Base-by-base conservation (phyloP, 2,113 vertebrate genomes). In the Pseudopodoces humilis region DNA sequence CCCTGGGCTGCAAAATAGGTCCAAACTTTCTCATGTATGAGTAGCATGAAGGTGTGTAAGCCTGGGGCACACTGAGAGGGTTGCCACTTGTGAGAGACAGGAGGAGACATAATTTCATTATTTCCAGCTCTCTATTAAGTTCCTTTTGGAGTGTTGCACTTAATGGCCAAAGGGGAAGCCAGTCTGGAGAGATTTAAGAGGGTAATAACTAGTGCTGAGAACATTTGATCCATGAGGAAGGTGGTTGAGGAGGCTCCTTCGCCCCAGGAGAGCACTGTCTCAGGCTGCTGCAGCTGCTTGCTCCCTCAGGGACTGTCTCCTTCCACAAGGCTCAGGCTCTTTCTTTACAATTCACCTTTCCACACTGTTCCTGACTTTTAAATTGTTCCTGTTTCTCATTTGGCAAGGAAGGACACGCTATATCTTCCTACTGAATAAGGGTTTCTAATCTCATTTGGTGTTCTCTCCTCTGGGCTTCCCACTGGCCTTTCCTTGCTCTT, bases 191-290 rank as follows among this genome's bases (percentile, higher is more conserved):
- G 20, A 12, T 67, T 50, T 30, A 63, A 83, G 50, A 44, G 16
- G 13, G 7, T 8, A 50, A 39, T 46, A 84, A 67, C 27, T 14
- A 37, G 18, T 23, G 15, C 28, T 75, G 43, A 78, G 60, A 86
- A 69, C 50, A 70, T 17, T 24, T 65, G 72, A 37, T 37, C 24
- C 4, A 0, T 23, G 19, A 70, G 33, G 37, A 79, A 39, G 15
- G 21, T 13, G 17, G 2, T 6, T 30, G 28, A 15, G 1, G 3
- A 35, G 25, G 28, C 10, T 81, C 6, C 37, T 93, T 53, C 0
- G 0, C 11, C 28, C 17, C 7, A 3, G 24, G 35, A 0, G 2
- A 44, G 27, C 18, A 2, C 18, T 53, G 53, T 50, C 67, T n/a
- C 18, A 16, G 56, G 59, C 39, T 85, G 43, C 52, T 79, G 52